Percentiles rank a stretch among this genome's conserved stretches.
Evolutionary conservation across 2,113 vertebrate species (phyloP).

Genomic region (Cranoglanis bouderius): DNA sequence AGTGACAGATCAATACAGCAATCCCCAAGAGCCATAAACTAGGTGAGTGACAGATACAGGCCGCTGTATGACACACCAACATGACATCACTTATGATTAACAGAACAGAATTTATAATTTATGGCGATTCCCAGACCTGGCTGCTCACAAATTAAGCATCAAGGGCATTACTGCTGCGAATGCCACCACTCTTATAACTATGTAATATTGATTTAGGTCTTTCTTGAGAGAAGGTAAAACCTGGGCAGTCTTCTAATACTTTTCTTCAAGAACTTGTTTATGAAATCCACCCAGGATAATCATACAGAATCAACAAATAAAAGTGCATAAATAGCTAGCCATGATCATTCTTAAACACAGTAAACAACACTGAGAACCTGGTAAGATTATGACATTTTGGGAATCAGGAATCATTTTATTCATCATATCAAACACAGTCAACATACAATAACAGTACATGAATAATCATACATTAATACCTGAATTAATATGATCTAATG

Average conservation of each 20-base stretch:
- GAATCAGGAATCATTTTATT: not conserved
- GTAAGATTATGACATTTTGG: not conserved
- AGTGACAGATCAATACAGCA: constrained; percentile 52
- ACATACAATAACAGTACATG: too few species aligned
- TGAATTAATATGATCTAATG: too few species aligned
- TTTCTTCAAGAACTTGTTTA: constrained; percentile 24
- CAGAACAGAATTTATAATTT: constrained; percentile 16
- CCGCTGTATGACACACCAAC: not conserved
- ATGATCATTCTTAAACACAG: not conserved
- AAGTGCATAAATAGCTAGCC: not conserved
- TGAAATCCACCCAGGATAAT: not conserved
- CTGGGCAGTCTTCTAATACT: not conserved
- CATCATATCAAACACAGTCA: not conserved
- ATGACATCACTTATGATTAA: constrained; percentile 44
- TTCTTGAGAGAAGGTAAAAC: constrained; percentile 26
- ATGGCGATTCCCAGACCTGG: constrained; percentile 19
- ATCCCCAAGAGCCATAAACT: constrained; percentile 44
- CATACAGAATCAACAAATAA: not conserved
- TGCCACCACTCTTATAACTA: not conserved
- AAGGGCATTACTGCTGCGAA: constrained; percentile 6
- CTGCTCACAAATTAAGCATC: constrained; percentile 20
- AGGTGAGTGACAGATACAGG: constrained; percentile 27
- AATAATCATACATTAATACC: too few species aligned
- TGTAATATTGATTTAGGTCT: constrained; percentile 31
- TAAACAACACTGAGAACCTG: constrained; percentile 6